Conservation (phyloP, 2,888 invertebrate species). For the Ophion obscuratus region DNA sequence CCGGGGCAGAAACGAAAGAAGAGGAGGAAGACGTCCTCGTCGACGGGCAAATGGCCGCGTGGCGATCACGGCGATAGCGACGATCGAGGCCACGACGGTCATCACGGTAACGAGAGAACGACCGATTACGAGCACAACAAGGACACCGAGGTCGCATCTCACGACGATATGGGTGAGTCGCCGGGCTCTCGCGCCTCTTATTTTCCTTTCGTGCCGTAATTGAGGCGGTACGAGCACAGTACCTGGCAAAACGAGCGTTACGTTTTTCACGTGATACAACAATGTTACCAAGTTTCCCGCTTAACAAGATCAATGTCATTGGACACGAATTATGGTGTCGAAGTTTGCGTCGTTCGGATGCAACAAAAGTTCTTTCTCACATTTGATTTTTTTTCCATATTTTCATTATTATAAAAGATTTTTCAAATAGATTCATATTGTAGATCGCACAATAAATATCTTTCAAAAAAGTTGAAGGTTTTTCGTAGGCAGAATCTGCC, state of each 20-base stretch:
- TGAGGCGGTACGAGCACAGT: neutral
- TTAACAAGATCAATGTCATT: neutral
- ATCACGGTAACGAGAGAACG: slow-evolving; percentile 71
- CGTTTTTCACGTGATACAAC: neutral
- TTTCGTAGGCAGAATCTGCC: too few relatives aligned
- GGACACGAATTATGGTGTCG: too few relatives aligned
- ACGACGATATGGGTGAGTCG: slow-evolving; percentile 77
- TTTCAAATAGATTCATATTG: too few relatives aligned
- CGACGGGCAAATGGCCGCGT: slow-evolving; percentile 78
- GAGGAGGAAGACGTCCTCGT: slow-evolving; percentile 83
- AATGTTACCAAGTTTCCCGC: neutral
- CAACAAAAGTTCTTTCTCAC: too few relatives aligned
- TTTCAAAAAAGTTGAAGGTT: too few relatives aligned
- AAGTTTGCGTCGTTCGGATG: too few relatives aligned
- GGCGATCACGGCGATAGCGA: slow-evolving; percentile 67
- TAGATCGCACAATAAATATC: too few relatives aligned
- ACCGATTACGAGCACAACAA: slow-evolving; percentile 75
- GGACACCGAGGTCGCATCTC: slow-evolving; percentile 73
- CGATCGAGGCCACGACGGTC: slow-evolving; percentile 61
- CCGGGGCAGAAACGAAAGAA: slow-evolving; percentile 85
- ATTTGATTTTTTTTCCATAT: too few relatives aligned
- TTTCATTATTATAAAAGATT: too few relatives aligned
- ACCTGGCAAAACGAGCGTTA: neutral
- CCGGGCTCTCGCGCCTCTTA: neutral
- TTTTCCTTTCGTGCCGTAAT: neutral